Percentiles rank a stretch among this genome's conserved stretches.
Conservation (phyloP, 2,888 invertebrate genomes). For the Synergus gifuensis region DNA sequence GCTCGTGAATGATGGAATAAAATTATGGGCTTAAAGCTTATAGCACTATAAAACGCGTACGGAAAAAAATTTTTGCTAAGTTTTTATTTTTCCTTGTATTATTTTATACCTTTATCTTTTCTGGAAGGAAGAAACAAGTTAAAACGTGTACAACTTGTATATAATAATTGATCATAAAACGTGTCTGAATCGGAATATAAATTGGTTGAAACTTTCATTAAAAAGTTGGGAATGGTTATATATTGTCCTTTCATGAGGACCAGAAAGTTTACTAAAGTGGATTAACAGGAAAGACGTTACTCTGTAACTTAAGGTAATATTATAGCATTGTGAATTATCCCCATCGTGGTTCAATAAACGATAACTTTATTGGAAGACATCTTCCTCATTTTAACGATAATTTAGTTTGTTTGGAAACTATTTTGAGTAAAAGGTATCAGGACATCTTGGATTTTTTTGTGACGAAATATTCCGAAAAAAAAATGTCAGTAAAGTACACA, state of each 20-base stretch:
- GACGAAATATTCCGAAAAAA: too few species aligned
- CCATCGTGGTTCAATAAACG: neutral
- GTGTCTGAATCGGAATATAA: neutral
- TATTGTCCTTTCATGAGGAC: neutral
- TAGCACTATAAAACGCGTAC: neutral
- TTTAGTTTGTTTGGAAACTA: neutral
- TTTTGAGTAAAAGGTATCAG: too few species aligned
- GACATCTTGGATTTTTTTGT: too few species aligned
- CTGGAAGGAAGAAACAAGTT: too few species aligned
- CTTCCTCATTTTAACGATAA: neutral
- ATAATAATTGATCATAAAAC: neutral
- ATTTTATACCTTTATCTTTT: neutral
- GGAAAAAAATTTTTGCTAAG: neutral
- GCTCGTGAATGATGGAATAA: neutral
- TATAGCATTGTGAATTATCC: neutral
- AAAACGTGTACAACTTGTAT: too few species aligned
- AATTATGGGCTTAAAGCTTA: neutral
- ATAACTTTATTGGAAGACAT: neutral
- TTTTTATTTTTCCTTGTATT: neutral
- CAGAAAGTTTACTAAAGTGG: neutral
- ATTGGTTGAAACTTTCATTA: neutral
- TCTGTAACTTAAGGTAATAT: neutral
- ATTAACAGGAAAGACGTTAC: neutral
- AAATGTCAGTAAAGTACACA: too few species aligned
- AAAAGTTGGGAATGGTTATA: constrained; percentile 8